phyloP scores from a whole-genome alignment of 2,888 invertebrate genomes.

The Agonopterix arenella region DNA sequence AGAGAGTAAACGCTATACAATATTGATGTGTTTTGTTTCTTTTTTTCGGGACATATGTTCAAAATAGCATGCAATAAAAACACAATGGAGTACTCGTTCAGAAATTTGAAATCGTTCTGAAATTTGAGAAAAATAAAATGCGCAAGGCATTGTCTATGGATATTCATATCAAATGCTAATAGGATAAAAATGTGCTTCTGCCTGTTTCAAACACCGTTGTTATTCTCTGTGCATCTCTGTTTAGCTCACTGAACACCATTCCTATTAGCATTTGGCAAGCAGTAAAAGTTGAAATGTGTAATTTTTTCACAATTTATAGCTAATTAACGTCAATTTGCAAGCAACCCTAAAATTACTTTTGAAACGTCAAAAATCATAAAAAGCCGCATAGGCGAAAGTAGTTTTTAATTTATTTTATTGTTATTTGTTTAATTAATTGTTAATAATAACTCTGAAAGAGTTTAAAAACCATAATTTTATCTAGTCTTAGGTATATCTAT shows the following conservation, averaged over 20 bases:
- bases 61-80: too few relatives aligned
- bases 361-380: conserved; percentile 68
- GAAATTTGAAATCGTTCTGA: too few relatives aligned
- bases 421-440: conserved; percentile 59
- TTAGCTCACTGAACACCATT: not conserved
- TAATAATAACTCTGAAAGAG: conserved; percentile 40
- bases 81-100: too few relatives aligned
- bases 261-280: not conserved
- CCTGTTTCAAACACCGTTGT: not conserved
- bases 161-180: not conserved
- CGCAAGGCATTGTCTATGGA: too few relatives aligned
- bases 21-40: too few relatives aligned
- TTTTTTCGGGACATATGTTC: too few relatives aligned
- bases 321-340: conserved; percentile 53
- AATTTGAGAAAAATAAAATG: too few relatives aligned
- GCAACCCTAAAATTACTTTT: conserved; percentile 59
- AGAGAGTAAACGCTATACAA: too few relatives aligned
- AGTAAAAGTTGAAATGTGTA: not conserved
- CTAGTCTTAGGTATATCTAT: conserved; percentile 58
- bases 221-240: not conserved
- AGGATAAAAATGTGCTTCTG: not conserved
- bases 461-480: conserved; percentile 50
- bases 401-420: conserved; percentile 64
- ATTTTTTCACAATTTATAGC: conserved; percentile 38
- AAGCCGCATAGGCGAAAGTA: conserved; percentile 62